Conservation (phyloP, 1,140 invertebrate genomes). For the Pantala flavescens region DNA sequence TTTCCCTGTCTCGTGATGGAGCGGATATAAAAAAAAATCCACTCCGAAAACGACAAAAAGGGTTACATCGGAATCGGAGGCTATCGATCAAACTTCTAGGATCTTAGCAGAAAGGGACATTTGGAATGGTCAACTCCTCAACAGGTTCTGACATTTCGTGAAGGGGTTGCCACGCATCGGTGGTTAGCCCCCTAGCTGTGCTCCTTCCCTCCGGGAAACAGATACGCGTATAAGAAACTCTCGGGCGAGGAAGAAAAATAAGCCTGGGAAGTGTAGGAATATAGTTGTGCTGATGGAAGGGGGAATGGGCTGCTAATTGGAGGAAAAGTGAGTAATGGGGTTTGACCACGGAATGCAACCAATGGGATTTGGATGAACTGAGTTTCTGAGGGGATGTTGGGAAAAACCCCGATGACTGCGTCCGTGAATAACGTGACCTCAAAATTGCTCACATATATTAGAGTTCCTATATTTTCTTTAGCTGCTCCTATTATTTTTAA, state of each 20-base stretch:
- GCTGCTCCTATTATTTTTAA: no score
- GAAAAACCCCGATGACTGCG: no score
- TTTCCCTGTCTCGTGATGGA: background rate
- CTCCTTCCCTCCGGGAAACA: background rate
- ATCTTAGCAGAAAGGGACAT: background rate
- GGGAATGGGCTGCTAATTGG: background rate
- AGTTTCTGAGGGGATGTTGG: no score
- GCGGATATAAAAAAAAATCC: background rate
- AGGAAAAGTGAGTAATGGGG: no score
- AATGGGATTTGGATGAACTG: no score
- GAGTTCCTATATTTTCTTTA: no score
- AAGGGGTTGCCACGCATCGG: background rate
- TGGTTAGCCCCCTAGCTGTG: background rate
- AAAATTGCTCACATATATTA: no score
- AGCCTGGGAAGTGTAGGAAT: no score
- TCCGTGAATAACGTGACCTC: no score
- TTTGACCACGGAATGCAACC: no score
- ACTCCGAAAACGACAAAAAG: background rate
- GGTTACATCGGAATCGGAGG: background rate
- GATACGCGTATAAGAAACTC: no score
- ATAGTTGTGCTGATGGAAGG: background rate
- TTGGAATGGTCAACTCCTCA: background rate
- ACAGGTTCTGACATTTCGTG: constrained; percentile 8
- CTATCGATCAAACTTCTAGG: background rate
- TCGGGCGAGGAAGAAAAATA: no score